Evolutionary conservation across 2,113 vertebrate genomes (phyloP).

Genomic region (Nerophis ophidion): DNA sequence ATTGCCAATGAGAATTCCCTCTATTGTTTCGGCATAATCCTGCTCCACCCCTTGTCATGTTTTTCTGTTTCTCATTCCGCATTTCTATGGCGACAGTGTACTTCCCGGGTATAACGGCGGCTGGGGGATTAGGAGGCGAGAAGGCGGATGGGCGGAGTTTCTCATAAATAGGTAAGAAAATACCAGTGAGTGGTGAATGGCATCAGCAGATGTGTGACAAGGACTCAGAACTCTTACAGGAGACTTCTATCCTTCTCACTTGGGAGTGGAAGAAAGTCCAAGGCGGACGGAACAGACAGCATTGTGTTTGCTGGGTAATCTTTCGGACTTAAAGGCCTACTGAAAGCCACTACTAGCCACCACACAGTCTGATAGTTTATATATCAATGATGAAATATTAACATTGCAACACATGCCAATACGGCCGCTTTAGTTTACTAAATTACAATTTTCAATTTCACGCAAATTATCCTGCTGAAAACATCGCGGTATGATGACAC

Average conservation of each 20-base stretch:
- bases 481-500: too few relatives aligned
- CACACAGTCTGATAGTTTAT: too few relatives aligned
- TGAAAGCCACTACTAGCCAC: too few relatives aligned
- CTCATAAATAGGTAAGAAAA: constrained; percentile 76
- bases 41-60: constrained; percentile 64
- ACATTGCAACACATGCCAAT: too few relatives aligned
- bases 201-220: constrained; percentile 73
- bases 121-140: constrained; percentile 71
- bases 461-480: too few relatives aligned
- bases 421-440: too few relatives aligned
- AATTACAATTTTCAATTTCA: too few relatives aligned
- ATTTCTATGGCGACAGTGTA: constrained; percentile 75
- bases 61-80: constrained; percentile 67
- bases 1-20: constrained; percentile 55
- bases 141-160: constrained; percentile 70
- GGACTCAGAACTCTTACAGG: constrained; percentile 58
- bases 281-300: constrained; percentile 20
- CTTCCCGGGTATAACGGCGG: constrained; percentile 73
- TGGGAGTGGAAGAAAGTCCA: constrained; percentile 15
- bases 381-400: too few relatives aligned
- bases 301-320: constrained; percentile 7
- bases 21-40: constrained; percentile 56
- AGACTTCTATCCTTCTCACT: constrained; percentile 60
- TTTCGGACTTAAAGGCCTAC: too few relatives aligned
- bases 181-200: constrained; percentile 66